Base-by-base conservation (phyloP, 2,113 vertebrate genomes). In the Stegostoma tigrinum region DNA sequence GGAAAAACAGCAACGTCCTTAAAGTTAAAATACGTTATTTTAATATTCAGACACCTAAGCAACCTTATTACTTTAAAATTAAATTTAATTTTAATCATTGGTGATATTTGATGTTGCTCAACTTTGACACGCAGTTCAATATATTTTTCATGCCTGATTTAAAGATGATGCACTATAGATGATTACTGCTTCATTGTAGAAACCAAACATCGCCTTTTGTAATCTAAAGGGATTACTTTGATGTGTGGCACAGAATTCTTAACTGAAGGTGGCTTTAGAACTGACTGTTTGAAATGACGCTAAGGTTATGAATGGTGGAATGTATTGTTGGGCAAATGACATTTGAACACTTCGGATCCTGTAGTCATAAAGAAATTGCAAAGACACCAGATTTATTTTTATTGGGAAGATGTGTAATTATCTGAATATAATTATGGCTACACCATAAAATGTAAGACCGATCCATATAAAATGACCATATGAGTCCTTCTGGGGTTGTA, bases 61-160 rank as follows among this genome's bases (percentile, higher is more conserved):
- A 94, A 68, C n/a, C 66, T 45, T 24, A 94, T 94, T 94, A 68
- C 34, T 68, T 94, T 94, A 68, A 68, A 94, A 94, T 94, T 42
- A 19, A 94, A 94, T 94, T 45, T 94, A 68, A 8, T 94, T 66
- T 94, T 94, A 67, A 68, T 94, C 66, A 45, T 7, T 68, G 38
- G 66, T 68, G 64, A 94, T 68, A 66, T 94, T 68, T 94, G 91
- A 94, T 94, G 5, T 68, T 42, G 42, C 91, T 68, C 91, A 68
- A 38, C 91, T 94, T 94, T 68, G 55, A 94, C n/a, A 42, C 42
- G n/a, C 19, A 42, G 23, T 94, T 94, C n/a, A 68, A 94, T 19
- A 24, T 68, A 38, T 68, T 94, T 94, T 94, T 64, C 34, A 38
- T 42, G 38, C 55, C 38, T 67, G 5, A 6, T 64, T 91, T 91